phyloP scores from a whole-genome alignment of 2,797 vertebrate genomes.

The Oreonectes daqikongensis region DNA sequence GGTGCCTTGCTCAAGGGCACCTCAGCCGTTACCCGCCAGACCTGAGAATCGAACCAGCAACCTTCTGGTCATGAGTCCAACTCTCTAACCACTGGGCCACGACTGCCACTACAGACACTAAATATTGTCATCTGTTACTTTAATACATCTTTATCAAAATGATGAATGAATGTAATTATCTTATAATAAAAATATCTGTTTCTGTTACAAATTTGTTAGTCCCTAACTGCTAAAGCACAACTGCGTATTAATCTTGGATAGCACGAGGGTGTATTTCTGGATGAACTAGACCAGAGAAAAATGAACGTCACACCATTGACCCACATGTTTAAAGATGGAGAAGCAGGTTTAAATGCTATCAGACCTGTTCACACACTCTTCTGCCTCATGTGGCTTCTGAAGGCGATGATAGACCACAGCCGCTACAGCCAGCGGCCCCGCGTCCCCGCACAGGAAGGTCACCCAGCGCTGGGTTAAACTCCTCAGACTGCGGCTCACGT shows the following conservation, averaged over 20 bases:
- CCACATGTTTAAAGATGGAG: background rate
- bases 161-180: no score
- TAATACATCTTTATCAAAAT: no score
- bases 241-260: background rate
- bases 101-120: background rate
- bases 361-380: constrained; percentile 89
- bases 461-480: constrained; percentile 82
- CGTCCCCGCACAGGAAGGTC: constrained; percentile 93
- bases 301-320: background rate
- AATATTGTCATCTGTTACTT: background rate
- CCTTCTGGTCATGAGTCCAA: no score
- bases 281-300: background rate
- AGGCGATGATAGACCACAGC: constrained; percentile 86
- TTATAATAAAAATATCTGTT: no score
- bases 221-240: background rate
- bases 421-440: constrained; percentile 88
- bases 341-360: background rate
- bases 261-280: no score
- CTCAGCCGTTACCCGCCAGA: no score
- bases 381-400: constrained; percentile 82
- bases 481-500: constrained; percentile 82
- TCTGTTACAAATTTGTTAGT: no score
- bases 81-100: no score
- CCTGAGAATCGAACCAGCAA: no score
- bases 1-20: no score